Evolutionary conservation across 2,888 invertebrate genomes (phyloP).

Genomic region (Hybos culiciformis): DNA sequence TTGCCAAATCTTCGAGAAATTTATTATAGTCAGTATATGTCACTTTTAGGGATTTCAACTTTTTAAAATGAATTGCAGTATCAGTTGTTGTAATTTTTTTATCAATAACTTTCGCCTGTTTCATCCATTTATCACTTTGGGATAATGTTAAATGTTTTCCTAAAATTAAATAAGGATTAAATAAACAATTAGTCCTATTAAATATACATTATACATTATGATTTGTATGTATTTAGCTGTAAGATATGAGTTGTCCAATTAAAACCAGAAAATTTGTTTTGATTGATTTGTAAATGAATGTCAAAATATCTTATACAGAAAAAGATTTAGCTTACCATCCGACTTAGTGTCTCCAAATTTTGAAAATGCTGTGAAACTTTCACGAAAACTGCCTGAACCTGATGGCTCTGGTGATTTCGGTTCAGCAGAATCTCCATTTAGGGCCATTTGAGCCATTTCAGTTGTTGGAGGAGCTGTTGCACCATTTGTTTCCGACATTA

Average conservation of each 20-base stretch:
- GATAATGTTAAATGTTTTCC: slow-evolving; percentile 74
- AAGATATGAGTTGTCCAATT: too few relatives aligned
- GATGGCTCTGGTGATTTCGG: slow-evolving; percentile 22
- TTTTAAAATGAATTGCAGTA: slow-evolving; percentile 80
- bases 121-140: slow-evolving; percentile 90
- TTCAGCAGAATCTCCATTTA: slow-evolving; percentile 21
- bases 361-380: slow-evolving; percentile 64
- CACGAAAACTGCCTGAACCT: slow-evolving; percentile 39
- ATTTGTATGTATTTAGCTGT: too few relatives aligned
- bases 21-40: slow-evolving; percentile 65
- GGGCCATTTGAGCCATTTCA: slow-evolving; percentile 30
- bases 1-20: slow-evolving; percentile 73
- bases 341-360: slow-evolving; percentile 79
- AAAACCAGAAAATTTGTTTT: too few relatives aligned
- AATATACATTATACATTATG: too few relatives aligned
- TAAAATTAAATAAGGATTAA: too few relatives aligned
- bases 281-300: too few relatives aligned
- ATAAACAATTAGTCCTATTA: too few relatives aligned
- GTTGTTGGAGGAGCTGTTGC: slow-evolving; percentile 22
- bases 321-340: too few relatives aligned
- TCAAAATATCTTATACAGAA: too few relatives aligned
- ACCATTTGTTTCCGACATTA: slow-evolving; percentile 18
- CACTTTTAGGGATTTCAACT: slow-evolving; percentile 69
- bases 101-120: slow-evolving; percentile 72
- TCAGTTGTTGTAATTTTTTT: slow-evolving; percentile 82